Evolutionary conservation across 2,113 vertebrate genomes (phyloP), one percentile per base, ranked within the genome.

Genomic region (Sterrhoptilus dennistouni): DNA sequence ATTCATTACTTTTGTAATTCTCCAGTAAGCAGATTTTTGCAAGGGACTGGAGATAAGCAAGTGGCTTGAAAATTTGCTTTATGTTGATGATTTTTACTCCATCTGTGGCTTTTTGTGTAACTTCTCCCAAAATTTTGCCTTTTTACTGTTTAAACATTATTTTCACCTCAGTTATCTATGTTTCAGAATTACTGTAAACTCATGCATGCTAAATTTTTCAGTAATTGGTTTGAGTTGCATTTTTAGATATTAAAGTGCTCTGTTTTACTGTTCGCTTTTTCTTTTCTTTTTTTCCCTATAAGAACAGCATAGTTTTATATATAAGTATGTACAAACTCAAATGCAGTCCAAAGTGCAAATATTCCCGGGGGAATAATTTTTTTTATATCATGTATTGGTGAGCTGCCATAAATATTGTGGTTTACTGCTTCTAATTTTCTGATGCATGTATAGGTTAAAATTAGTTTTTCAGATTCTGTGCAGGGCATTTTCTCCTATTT

Each of bases 261-360:
- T 72, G 2, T 6, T 83, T 66, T 57, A 23, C 12, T 28, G 1
- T 38, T 79, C 0, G 0, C 8, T 66, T 85, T 47, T 17, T 74
- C 4, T 28, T 2, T 17, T 49, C 15, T 60, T 52, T 66, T 44
- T 29, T 8, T 0, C 6, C 4, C 8, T 12, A 1, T 28, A 72
- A 74, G 50, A 69, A 40, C 60, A 56, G 1, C 29, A 15, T 69
- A 11, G 20, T 69, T 59, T 61, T 61, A 9, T 52, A 9, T 52
- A 12, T 70, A 3, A 70, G 5, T 23, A 6, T n/a, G 6, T 47
- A 21, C 29, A 38, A 56, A 64, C 22, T 52, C 19, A 44, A n/a
- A 38, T 47, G 28, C 17, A 28, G 31, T 65, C 57, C 25, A 29
- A 76, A 86, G 53, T 70, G 42, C 59, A 77, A 0, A 6, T 77